Conservation (phyloP, 2,888 invertebrate species). For the Mythimna ferrago region DNA sequence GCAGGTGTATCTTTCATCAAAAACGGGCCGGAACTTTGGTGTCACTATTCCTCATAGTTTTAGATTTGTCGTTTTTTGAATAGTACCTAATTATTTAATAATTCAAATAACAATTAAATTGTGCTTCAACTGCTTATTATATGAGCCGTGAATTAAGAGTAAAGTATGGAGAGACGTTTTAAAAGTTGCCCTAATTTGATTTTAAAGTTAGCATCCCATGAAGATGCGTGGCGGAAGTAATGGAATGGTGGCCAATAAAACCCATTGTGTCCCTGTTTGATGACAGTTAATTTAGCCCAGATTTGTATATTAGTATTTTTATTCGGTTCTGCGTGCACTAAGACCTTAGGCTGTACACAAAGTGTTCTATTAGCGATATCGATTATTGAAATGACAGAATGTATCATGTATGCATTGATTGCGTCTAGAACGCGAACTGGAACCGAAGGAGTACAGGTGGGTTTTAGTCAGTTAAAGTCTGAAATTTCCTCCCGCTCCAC, state of each 20-base stretch:
- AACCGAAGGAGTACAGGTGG: too few relatives aligned
- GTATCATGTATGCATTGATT: not conserved
- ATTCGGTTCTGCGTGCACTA: slow-evolving; percentile 41
- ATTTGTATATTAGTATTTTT: slow-evolving; percentile 42
- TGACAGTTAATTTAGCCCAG: slow-evolving; percentile 17
- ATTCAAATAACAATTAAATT: slow-evolving; percentile 21
- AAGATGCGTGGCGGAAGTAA: slow-evolving; percentile 24
- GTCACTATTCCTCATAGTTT: too few relatives aligned
- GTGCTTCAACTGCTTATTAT: slow-evolving; percentile 16
- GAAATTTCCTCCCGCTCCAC: too few relatives aligned
- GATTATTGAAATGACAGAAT: not conserved
- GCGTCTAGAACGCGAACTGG: too few relatives aligned
- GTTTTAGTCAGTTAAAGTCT: too few relatives aligned
- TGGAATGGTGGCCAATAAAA: slow-evolving; percentile 36
- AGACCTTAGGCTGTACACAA: not conserved
- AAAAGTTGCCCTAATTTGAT: slow-evolving; percentile 27
- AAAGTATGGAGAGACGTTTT: not conserved
- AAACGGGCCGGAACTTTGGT: too few relatives aligned
- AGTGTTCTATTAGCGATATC: not conserved
- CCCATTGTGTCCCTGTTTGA: slow-evolving; percentile 20
- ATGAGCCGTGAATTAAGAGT: slow-evolving; percentile 17
- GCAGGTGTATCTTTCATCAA: too few relatives aligned
- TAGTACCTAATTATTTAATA: not conserved
- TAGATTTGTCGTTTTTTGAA: too few relatives aligned
- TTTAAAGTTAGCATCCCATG: slow-evolving; percentile 28